phyloP scores from a whole-genome alignment of 2,113 vertebrate species.

The Sylvia atricapilla region DNA sequence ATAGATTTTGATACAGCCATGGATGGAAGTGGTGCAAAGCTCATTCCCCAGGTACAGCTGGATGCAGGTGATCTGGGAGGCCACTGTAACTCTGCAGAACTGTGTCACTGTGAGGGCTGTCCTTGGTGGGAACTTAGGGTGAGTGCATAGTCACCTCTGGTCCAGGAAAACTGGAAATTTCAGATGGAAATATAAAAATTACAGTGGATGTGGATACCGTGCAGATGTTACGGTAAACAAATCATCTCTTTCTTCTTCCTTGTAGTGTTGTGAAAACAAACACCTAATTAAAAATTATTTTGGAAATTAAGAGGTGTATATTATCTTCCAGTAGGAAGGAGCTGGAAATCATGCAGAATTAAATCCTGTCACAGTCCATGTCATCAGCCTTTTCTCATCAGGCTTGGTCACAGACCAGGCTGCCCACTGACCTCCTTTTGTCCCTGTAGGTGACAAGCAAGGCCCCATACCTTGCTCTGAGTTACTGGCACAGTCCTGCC shows the following conservation, averaged over 20 bases:
- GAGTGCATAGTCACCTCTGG: background rate
- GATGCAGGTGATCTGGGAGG: background rate
- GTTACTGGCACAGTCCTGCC: background rate
- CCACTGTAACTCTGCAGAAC: background rate
- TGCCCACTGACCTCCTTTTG: background rate
- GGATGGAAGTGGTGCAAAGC: background rate
- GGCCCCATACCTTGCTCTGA: background rate
- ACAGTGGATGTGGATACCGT: background rate
- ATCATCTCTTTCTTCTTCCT: background rate
- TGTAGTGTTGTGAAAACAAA: background rate
- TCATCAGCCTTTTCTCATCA: background rate
- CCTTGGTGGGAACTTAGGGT: background rate
- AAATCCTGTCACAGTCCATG: background rate
- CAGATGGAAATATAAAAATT: background rate
- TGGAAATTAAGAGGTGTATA: background rate
- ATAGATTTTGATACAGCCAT: background rate
- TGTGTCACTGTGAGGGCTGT: background rate
- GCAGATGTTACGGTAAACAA: background rate
- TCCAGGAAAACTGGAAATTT: background rate
- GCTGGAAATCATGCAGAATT: background rate
- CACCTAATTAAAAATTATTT: background rate
- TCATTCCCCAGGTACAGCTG: background rate
- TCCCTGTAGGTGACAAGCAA: background rate
- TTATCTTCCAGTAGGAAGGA: background rate
- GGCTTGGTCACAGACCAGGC: background rate